phyloP scores from a whole-genome alignment of 2,797 vertebrate species.

The Hippocampus kuda region DNA sequence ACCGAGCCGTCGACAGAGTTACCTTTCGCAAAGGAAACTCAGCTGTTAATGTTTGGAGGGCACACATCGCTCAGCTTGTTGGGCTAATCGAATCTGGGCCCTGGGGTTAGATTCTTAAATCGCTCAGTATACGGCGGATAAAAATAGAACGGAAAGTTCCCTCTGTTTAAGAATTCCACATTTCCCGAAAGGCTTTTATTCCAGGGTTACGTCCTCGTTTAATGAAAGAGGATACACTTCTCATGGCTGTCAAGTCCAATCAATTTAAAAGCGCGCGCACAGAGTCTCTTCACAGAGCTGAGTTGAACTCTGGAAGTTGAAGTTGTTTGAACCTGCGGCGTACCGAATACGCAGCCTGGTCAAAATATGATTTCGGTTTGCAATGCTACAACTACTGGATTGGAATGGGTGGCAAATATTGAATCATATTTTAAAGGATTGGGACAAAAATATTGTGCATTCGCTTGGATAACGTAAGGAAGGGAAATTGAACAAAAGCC shows the following conservation, averaged over 20 bases:
- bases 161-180: neutral
- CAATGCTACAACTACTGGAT: neutral
- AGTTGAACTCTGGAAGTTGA: conserved; percentile 15
- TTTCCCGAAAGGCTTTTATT: conserved; percentile 7
- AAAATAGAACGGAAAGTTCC: conserved; percentile 14
- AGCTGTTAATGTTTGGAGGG: neutral
- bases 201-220: conserved; percentile 13
- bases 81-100: neutral
- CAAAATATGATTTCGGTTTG: neutral
- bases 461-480: neutral
- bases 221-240: conserved; percentile 19
- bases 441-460: too few species aligned
- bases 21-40: neutral
- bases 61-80: neutral
- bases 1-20: too few species aligned
- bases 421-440: too few species aligned
- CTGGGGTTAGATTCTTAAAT: neutral
- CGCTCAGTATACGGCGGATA: conserved; percentile 1
- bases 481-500: too few species aligned
- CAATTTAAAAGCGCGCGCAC: conserved; percentile 17
- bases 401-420: too few species aligned
- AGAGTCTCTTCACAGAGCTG: conserved; percentile 11
- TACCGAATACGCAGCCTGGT: neutral
- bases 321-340: conserved; percentile 8
- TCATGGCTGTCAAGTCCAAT: conserved; percentile 23